phyloP scores from a whole-genome alignment of 1,140 invertebrate genomes.

The Whitmania pigra region DNA sequence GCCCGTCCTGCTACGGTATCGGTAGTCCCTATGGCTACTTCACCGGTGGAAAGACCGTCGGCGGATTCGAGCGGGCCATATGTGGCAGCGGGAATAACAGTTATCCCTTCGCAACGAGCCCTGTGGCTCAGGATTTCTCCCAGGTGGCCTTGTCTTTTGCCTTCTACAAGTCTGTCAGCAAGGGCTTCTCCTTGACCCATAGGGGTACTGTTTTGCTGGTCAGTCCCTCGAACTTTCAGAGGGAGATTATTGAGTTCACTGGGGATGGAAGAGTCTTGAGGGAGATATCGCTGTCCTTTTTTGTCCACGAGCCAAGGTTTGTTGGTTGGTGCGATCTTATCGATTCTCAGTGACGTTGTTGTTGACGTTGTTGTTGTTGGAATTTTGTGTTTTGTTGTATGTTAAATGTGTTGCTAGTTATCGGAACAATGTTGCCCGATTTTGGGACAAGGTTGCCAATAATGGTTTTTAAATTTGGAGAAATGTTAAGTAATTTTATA shows the following conservation, averaged over 20 bases:
- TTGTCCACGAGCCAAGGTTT: slow-evolving; percentile 1
- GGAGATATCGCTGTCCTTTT: neutral
- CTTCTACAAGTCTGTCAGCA: slow-evolving; percentile 3
- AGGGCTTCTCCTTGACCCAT: slow-evolving; percentile 5
- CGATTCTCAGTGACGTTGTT: too few species aligned
- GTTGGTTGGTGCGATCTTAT: too few species aligned
- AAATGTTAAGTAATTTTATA: too few species aligned
- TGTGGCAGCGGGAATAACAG: neutral
- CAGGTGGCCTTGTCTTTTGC: slow-evolving; percentile 10
- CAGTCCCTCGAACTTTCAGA: slow-evolving; percentile 12
- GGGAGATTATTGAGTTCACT: slow-evolving; percentile 6
- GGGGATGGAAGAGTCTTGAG: slow-evolving; percentile 3
- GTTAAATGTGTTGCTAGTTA: too few species aligned
- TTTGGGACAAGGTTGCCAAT: too few species aligned
- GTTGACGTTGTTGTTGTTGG: too few species aligned
- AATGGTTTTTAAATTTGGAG: too few species aligned
- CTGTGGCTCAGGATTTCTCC: neutral
- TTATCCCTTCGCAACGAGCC: neutral
- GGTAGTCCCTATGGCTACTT: neutral
- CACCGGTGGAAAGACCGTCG: neutral
- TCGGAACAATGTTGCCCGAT: too few species aligned
- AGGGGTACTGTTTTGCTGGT: neutral
- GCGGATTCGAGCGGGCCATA: neutral
- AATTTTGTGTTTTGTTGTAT: too few species aligned
- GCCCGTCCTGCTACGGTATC: neutral